Base-by-base conservation (phyloP, 1,140 invertebrate species). In the Hesperophylax magnus region DNA sequence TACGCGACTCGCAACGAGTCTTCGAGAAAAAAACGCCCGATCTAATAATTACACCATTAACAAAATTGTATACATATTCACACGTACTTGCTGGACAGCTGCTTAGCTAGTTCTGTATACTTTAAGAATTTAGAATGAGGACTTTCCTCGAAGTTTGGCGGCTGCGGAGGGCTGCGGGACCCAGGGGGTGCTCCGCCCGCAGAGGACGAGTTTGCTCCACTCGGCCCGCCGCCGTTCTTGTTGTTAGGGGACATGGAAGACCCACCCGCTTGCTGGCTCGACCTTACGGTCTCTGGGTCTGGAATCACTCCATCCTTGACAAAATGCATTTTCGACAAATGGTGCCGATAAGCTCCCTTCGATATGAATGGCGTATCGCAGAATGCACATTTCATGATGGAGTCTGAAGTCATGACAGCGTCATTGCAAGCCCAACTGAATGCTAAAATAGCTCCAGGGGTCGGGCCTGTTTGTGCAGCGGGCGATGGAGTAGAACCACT, bases 341-440 rank as follows among this genome's bases (percentile, higher is more conserved):
- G 98, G 88, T 98, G 97, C 84, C 98, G 93, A 89, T 98, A 99
- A 1, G 97, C 97, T 39, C 97, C 97, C 89, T 98, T 98, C 2
- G 97, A 98, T 75, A 97, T 96, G 87, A 99, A 98, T 11, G 96
- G 96, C 18, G 97, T 97, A 89, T 98, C 97, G 91, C 98, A 99
- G 85, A 98, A 97, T 20, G 97, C 96, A 90, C 98, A 98, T 87
- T 98, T 98, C 93, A 98, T 97, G 56, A 97, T 95, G 15, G 96
- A 96, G 84, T 96, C 95, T 2, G 93, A 92, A 1, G 95, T 96
- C 79, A 96, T 93, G 3, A 97, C 95, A 0, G 96, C 96, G 86
- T 97, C 96, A 86, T 97, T 97, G 88, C 96, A 97, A 14, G 96
- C 96, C 96, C 96, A 97, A 86, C 96, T 97, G 86, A 97, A 98